Percentiles rank a stretch among this genome's conserved stretches.
phyloP scores from a whole-genome alignment of 2,888 invertebrate species.

The Netelia fuscicornis region DNA sequence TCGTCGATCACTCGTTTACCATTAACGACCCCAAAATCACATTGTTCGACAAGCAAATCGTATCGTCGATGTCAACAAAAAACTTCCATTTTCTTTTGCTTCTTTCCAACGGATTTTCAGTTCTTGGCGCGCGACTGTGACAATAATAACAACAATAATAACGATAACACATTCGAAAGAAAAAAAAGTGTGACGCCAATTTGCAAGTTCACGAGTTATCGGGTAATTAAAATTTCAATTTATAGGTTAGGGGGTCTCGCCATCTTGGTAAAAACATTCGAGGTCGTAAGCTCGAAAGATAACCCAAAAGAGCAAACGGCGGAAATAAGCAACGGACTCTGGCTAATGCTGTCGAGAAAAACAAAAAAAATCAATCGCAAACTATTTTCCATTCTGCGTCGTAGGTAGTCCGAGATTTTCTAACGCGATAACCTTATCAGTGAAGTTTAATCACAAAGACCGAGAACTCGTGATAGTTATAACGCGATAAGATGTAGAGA shows the following conservation, averaged over 20 bases:
- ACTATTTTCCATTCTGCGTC: no score
- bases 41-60: no score
- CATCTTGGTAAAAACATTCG: neutral
- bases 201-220: constrained; percentile 63
- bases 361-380: no score
- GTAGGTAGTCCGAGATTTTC: neutral
- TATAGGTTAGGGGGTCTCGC: constrained; percentile 16
- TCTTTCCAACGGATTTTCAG: neutral
- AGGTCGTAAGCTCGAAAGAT: neutral
- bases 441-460: neutral
- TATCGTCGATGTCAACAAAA: no score
- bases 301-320: neutral
- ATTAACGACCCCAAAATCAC: no score
- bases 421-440: neutral
- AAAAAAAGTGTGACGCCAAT: constrained; percentile 20
- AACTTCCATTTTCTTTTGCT: no score
- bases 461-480: neutral
- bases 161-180: constrained; percentile 15
- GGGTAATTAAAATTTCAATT: neutral
- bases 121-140: neutral
- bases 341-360: no score
- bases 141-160: constrained; percentile 6
- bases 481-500: neutral
- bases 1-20: no score
- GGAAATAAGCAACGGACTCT: no score